Evolutionary conservation across 2,888 invertebrate genomes (phyloP).

Genomic region (Dryomyza anilis): DNA sequence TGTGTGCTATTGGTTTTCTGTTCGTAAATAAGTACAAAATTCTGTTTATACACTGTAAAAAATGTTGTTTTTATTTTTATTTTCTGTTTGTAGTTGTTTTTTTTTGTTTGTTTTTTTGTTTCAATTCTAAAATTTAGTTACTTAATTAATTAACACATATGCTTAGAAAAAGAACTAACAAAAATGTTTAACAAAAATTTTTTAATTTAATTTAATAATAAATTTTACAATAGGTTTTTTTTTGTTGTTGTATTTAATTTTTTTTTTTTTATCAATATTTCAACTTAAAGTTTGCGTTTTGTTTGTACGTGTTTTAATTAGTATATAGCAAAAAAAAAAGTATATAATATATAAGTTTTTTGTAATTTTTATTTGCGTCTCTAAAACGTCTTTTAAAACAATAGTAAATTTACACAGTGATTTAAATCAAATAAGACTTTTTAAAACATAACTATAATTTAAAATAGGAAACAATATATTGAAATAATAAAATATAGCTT

Average conservation of each 20-base stretch:
- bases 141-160: constrained; percentile 23
- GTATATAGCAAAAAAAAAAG: not conserved
- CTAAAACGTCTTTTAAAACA: too few relatives aligned
- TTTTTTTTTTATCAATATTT: constrained; percentile 32
- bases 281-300: too few relatives aligned
- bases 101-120: constrained; percentile 16
- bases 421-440: constrained; percentile 3
- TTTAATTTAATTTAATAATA: constrained; percentile 40
- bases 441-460: not conserved
- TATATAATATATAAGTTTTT: not conserved
- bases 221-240: constrained; percentile 30
- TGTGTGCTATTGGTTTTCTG: constrained; percentile 16
- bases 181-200: constrained; percentile 52
- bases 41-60: constrained; percentile 18
- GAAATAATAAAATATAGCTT: not conserved
- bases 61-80: too few relatives aligned
- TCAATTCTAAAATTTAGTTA: constrained; percentile 13
- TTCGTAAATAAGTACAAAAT: constrained; percentile 27
- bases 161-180: constrained; percentile 52
- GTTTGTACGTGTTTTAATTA: constrained; percentile 24
- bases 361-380: constrained; percentile 17
- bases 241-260: constrained; percentile 30
- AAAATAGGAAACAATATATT: not conserved
- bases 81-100: constrained; percentile 24
- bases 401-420: too few relatives aligned